A percentile compares a stretch with the other conserved stretches of the same genome.
Evolutionary conservation across 2,113 vertebrate genomes (phyloP).

Genomic region (Tachuris rubrigastra): DNA sequence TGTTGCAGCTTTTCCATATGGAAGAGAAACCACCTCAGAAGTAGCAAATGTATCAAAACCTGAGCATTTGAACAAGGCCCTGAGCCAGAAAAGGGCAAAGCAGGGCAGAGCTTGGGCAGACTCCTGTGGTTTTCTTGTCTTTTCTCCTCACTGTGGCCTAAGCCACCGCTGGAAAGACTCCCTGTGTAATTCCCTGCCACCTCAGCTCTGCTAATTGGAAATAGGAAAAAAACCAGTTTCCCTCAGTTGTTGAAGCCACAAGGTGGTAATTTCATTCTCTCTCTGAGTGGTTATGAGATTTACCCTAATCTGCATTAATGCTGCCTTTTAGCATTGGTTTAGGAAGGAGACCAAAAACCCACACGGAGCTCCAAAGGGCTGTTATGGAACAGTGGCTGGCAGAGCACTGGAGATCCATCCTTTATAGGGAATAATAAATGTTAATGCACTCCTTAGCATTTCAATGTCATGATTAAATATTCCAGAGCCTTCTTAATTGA

Average conservation of each 20-base stretch:
- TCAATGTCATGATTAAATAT: constrained; percentile 58
- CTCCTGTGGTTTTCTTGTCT: not conserved
- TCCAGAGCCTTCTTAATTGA: constrained; percentile 54
- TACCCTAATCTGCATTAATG: constrained; percentile 33
- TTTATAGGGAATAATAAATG: constrained; percentile 53
- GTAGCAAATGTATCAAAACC: not conserved
- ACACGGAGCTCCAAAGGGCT: not conserved
- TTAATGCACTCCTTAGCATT: constrained; percentile 59
- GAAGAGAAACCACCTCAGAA: not conserved
- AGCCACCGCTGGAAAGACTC: not conserved
- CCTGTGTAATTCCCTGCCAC: not conserved
- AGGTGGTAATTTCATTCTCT: constrained; percentile 13
- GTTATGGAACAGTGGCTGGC: constrained; percentile 12
- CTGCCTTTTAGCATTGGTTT: not conserved
- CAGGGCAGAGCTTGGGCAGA: not conserved
- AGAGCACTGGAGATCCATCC: constrained; percentile 37
- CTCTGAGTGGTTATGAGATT: not conserved
- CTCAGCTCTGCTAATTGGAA: not conserved
- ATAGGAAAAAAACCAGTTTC: not conserved
- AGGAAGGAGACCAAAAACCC: not conserved
- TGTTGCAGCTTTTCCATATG: not conserved
- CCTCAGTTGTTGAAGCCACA: not conserved
- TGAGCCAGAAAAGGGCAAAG: not conserved
- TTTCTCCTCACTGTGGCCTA: not conserved
- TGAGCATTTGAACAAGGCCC: not conserved